Conservation (phyloP, 2,113 vertebrate species). For the Corydoras sp. region DNA sequence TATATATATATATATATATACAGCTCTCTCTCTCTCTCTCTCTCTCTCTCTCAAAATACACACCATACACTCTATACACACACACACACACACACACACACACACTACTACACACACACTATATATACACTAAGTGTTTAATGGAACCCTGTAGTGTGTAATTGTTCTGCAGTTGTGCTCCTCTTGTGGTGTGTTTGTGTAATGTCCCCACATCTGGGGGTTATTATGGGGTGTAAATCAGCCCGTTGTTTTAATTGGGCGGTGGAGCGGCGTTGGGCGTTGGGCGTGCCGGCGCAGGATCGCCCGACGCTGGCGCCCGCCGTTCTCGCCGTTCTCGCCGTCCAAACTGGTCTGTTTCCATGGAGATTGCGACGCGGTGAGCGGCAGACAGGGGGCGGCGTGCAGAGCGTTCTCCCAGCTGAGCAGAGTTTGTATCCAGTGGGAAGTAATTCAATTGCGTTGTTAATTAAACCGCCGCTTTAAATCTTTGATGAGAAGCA, state of each 20-base stretch:
- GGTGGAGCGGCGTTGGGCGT: conserved; percentile 12
- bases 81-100: too few relatives aligned
- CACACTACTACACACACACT: too few relatives aligned
- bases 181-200: conserved; percentile 5
- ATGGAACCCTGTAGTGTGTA: too few relatives aligned
- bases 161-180: too few relatives aligned
- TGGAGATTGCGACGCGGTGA: conserved; percentile 6
- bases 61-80: too few relatives aligned
- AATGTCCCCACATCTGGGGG: conserved; percentile 21
- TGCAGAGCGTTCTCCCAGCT: conserved; percentile 6
- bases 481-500: conserved; percentile 14
- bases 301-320: not conserved
- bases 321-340: too few relatives aligned
- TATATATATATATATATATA: too few relatives aligned
- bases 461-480: conserved; percentile 32
- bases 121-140: too few relatives aligned
- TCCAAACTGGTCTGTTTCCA: conserved; percentile 30
- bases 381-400: conserved; percentile 10
- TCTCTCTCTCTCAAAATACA: too few relatives aligned
- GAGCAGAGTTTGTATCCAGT: conserved; percentile 26
- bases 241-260: conserved; percentile 23
- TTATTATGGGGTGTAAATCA: not conserved
- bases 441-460: conserved; percentile 41
- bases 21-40: too few relatives aligned
- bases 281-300: conserved; percentile 23